phyloP scores from a whole-genome alignment of 2,797 vertebrate genomes.

The Gadopsis bispinosus region DNA sequence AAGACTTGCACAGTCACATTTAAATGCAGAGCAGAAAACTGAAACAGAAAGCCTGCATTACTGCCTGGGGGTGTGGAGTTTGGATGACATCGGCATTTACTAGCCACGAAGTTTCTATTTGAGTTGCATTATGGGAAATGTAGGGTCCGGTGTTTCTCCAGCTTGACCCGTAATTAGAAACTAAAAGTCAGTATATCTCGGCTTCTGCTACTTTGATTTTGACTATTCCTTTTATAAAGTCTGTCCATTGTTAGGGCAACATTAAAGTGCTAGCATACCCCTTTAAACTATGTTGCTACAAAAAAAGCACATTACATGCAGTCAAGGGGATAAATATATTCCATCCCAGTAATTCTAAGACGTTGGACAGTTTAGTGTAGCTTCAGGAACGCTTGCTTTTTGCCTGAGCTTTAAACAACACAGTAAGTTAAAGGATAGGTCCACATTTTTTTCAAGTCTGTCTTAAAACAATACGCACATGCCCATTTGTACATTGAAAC shows the following conservation, averaged over 20 bases:
- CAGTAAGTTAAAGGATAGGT: neutral
- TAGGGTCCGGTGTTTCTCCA: neutral
- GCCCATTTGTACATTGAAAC: no score
- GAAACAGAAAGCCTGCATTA: neutral
- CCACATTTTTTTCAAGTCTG: no score
- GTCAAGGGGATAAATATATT: neutral
- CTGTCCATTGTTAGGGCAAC: neutral
- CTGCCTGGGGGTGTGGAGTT: neutral
- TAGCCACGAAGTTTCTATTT: neutral
- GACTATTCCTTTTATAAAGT: neutral
- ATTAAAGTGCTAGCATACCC: neutral
- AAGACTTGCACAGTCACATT: neutral
- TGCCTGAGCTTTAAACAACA: neutral
- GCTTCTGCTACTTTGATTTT: neutral
- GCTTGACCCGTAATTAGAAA: neutral
- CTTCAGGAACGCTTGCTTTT: neutral
- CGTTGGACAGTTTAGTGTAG: neutral
- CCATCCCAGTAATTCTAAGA: neutral
- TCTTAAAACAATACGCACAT: no score
- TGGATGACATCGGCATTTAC: slow-evolving; percentile 1
- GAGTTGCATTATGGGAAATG: slow-evolving; percentile 5
- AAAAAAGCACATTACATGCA: neutral
- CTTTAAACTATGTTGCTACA: neutral
- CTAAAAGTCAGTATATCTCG: neutral
- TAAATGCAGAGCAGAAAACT: neutral